Evolutionary conservation across 2,797 vertebrate genomes (phyloP).

Genomic region (Rhinatrema bivittatum): DNA sequence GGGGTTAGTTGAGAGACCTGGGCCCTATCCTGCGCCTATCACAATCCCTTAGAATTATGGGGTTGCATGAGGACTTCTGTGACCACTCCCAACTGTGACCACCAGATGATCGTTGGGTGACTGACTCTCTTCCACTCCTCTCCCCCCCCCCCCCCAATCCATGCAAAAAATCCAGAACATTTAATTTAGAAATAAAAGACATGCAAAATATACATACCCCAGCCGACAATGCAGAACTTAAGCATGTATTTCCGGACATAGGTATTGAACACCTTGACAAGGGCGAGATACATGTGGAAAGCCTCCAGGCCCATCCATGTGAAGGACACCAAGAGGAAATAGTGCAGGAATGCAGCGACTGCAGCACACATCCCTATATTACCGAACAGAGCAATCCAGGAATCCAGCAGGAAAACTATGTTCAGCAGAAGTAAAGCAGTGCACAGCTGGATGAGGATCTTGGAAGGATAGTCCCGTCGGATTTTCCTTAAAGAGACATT

Average conservation of each 20-base stretch:
- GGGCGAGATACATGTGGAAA: conserved; percentile 91
- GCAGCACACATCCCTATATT: conserved; percentile 69
- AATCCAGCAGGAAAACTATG: conserved; percentile 77
- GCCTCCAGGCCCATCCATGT: conserved; percentile 96
- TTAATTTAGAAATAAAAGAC: too few species aligned
- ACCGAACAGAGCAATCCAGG: conserved; percentile 77
- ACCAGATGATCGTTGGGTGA: too few species aligned
- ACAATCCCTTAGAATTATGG: too few species aligned
- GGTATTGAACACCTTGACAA: conserved; percentile 90
- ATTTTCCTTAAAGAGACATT: conserved; percentile 71
- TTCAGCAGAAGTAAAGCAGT: conserved; percentile 79
- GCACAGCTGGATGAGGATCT: conserved; percentile 91
- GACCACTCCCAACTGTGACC: too few species aligned
- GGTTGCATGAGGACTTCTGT: too few species aligned
- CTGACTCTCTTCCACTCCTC: too few species aligned
- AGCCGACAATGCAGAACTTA: conserved; percentile 82
- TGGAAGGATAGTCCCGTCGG: conserved; percentile 85
- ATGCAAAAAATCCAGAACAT: too few species aligned
- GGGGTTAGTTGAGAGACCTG: too few species aligned
- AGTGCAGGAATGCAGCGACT: conserved; percentile 86
- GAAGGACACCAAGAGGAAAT: conserved; percentile 89
- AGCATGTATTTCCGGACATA: conserved; percentile 88
- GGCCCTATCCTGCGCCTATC: too few species aligned
- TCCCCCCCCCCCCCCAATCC: too few species aligned
- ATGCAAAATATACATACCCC: too few species aligned